Conservation (phyloP, 2,888 invertebrate species). For the Leptopterna dolabrata region DNA sequence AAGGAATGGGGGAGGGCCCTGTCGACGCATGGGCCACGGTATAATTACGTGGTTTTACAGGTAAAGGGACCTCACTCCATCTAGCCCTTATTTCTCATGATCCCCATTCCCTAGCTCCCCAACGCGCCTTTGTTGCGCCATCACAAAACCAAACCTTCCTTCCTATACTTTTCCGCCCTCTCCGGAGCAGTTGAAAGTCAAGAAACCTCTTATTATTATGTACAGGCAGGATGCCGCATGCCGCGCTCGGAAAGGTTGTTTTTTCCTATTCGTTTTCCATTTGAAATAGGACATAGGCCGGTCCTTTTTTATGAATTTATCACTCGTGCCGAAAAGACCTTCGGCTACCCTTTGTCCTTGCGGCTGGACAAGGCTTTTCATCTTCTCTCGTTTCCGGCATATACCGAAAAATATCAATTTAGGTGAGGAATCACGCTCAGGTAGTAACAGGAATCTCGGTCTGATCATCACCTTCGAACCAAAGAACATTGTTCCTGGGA, state of each 20-base stretch:
- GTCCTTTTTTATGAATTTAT: slow-evolving; percentile 23
- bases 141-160: slow-evolving; percentile 32
- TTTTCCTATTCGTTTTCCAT: neutral
- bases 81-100: neutral
- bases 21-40: slow-evolving; percentile 44
- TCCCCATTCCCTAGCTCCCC: neutral
- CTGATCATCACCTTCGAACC: too few species aligned
- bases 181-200: neutral
- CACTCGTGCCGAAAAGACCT: neutral
- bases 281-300: neutral
- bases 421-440: neutral
- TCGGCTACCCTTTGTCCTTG: neutral
- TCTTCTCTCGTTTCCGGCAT: neutral
- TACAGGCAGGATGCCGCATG: slow-evolving; percentile 6
- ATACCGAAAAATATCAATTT: neutral
- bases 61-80: slow-evolving; percentile 9
- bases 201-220: slow-evolving; percentile 16
- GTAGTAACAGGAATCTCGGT: too few species aligned
- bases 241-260: neutral
- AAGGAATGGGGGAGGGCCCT: slow-evolving; percentile 15
- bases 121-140: slow-evolving; percentile 16
- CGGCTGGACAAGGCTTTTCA: neutral
- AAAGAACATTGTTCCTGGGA: too few species aligned
- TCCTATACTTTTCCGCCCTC: slow-evolving; percentile 8
- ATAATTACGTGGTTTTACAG: slow-evolving; percentile 51